Base-by-base conservation (phyloP, 37 sponge, comb jelly and placozoan genomes). In the Cliona cf. orientalis region DNA sequence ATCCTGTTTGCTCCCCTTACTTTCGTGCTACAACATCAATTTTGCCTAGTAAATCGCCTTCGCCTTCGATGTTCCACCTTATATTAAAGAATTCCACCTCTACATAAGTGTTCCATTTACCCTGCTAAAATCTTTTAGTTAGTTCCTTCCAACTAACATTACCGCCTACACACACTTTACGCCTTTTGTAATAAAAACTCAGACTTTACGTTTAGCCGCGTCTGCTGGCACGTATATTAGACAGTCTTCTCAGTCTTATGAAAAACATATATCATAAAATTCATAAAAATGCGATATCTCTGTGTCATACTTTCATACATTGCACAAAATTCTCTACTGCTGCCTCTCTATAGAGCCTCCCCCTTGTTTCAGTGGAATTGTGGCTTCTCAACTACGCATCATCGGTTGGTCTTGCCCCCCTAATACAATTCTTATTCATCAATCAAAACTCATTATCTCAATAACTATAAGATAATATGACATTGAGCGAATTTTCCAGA, bases 231-330 rank as follows among this genome's bases (percentile, higher is more conserved):
- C 89, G 89, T 87, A 82, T 55, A 86, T 91, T 85, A 33, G 92
- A 91, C 92, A 57, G 87, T 56, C 92, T 69, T 35, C 42, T 74
- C 34, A 21, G 56, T n/a, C n/a, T n/a, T n/a, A n/a, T n/a, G n/a
- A n/a, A n/a, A n/a, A n/a, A 53, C 19, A 53, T 21, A 21, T 53
- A 53, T 53, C 12, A 53, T 21, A 53, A 21, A 53, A 53, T 53
- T 53, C 12, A 12, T 53, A 12, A 21, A 53, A 21, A 21, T 58
- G 88, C 75, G 84, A 84, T 76, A 87, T 87, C 92, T 74, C 92
- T 92, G 92, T 92, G 89, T 92, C 92, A 79, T 87, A 87, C 92
- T 92, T 87, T 79, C 84, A 86, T 92, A 87, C 85, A 92, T 92
- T 90, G 88, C 89, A 92, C 92, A 92, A 92, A 31, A 87, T 92